Conservation (phyloP, 2,888 invertebrate species). For the Chaitophorus viminalis region DNA sequence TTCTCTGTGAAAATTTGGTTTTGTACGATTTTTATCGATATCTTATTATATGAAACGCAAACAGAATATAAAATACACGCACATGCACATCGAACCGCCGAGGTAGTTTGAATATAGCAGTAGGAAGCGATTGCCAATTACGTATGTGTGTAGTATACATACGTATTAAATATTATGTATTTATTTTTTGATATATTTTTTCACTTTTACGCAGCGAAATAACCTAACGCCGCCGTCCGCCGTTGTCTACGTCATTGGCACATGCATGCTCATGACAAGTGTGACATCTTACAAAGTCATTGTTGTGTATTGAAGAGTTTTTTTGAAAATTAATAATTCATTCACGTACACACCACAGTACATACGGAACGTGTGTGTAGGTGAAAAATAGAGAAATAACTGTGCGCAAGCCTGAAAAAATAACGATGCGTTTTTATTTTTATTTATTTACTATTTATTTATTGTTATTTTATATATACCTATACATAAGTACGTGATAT, state of each 20-base stretch:
- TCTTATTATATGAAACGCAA: no score
- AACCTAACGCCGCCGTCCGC: not conserved
- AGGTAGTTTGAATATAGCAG: no score
- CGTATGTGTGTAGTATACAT: not conserved
- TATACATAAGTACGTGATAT: not conserved
- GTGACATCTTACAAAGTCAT: slow-evolving; percentile 21
- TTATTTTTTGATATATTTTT: not conserved
- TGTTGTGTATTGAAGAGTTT: slow-evolving; percentile 28
- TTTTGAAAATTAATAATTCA: slow-evolving; percentile 53
- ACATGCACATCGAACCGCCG: no score
- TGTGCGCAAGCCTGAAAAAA: slow-evolving; percentile 8
- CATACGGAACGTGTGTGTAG: not conserved
- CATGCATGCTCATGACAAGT: slow-evolving; percentile 25
- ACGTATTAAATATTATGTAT: not conserved
- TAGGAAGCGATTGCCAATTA: not conserved
- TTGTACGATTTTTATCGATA: not conserved
- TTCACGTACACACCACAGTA: slow-evolving; percentile 13
- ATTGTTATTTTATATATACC: not conserved
- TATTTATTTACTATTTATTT: not conserved
- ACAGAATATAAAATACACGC: not conserved
- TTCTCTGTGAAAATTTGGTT: not conserved
- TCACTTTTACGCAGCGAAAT: slow-evolving; percentile 14
- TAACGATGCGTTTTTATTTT: slow-evolving; percentile 32
- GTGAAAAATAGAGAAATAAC: slow-evolving; percentile 31
- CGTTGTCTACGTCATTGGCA: not conserved